Evolutionary conservation across 2,113 vertebrate species (phyloP), one percentile per base, ranked within the genome.

Genomic region (Oxygymnocypris stewartii): DNA sequence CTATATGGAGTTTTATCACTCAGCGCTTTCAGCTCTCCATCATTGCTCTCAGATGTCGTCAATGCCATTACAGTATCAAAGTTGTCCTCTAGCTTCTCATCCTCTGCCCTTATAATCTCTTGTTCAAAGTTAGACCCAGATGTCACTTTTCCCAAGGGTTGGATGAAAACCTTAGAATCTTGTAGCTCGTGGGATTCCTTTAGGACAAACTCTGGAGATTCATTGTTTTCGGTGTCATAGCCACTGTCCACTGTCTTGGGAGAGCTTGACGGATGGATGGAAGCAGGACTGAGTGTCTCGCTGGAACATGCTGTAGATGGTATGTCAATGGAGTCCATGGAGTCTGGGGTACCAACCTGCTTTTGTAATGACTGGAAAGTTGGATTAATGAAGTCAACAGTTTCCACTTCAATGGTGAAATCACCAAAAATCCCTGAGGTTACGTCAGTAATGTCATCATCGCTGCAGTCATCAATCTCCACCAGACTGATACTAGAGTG

Each of bases 161-260:
- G 94, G 82, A 81, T 16, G 1, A 92, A 94, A 35, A 79, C 65
- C 85, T 94, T 94, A 0, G 93, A 87, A 28, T 96, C 96, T 0
- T 95, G 91, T 0, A 92, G 82, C 63, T 98, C 98, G 0, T 95
- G 96, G 0, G 96, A 94, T 85, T 99, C 98, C 89, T 96, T 99
- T 25, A 95, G 94, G 23, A 98, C 95, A 16, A 99, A 97, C 92
- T 98, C 98, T 0, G 98, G 98, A 51, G 97, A 98, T 89, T 98
- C 97, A 0, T 98, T 96, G 85, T 99, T 99, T 90, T 99, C 97
- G 0, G 98, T 99, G 92, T 99, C 97, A 0, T 99, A 99, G 82
- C 98, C 98, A 0, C 98, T 99, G 93, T 99, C 98, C 31, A 96
- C 91, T 11, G 97, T 96, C 37, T 95, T 96, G 31, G 96, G 95